These are phyloP conservation scores for Noctua pronuba DNA, from an alignment of 2,888 invertebrate species.

Conservation along the genomic window DNA sequence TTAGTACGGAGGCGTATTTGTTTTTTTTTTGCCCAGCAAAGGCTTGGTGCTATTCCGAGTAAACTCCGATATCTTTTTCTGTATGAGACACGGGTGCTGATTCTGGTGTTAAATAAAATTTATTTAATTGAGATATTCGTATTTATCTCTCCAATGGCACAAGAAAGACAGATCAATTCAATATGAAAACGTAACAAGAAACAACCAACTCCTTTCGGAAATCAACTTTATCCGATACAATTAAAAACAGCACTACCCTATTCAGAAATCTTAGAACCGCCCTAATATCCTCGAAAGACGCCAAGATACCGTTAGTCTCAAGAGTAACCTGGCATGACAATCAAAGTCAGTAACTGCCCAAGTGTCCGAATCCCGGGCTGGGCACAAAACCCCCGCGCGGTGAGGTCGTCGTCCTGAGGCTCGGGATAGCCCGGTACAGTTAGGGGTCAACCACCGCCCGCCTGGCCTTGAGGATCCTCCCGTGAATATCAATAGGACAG, in stretches of 20 bases:
- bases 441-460: slow-evolving; percentile 66
- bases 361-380: slow-evolving; percentile 52
- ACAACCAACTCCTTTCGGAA: not conserved
- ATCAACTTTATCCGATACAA: not conserved
- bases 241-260: not conserved
- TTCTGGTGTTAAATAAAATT: not conserved
- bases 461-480: slow-evolving; percentile 68
- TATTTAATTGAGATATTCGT: not conserved
- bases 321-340: slow-evolving; percentile 13
- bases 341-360: slow-evolving; percentile 9
- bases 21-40: not conserved
- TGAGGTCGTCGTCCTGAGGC: slow-evolving; percentile 63
- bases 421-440: slow-evolving; percentile 70
- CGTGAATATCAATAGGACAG: slow-evolving; percentile 69
- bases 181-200: not conserved
- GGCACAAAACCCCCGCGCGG: slow-evolving; percentile 50
- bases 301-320: slow-evolving; percentile 20
- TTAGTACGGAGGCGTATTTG: not conserved
- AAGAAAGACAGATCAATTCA: not conserved
- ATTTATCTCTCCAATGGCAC: not conserved
- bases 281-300: not conserved
- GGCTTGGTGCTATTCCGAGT: not conserved
- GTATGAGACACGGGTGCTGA: too few relatives aligned
- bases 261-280: not conserved
- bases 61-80: not conserved